Evolutionary conservation across 2,113 vertebrate genomes (phyloP).

Genomic region (Gavialis gangeticus): DNA sequence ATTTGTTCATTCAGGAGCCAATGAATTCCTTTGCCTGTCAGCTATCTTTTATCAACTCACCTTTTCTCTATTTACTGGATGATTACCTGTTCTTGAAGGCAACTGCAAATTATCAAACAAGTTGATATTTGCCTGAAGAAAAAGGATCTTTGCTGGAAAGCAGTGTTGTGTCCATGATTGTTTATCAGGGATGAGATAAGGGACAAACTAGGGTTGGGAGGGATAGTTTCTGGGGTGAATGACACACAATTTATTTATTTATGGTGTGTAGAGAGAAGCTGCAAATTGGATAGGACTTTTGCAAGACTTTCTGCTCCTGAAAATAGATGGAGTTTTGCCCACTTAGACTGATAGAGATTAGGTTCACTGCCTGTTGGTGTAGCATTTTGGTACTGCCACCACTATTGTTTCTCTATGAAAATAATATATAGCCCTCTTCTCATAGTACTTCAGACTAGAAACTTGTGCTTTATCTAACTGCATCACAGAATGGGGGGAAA

Average conservation of each 20-base stretch:
- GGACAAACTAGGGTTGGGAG: background rate
- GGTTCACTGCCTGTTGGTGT: background rate
- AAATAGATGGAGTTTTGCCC: background rate
- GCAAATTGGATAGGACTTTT: background rate
- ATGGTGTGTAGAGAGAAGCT: slow-evolving; percentile 29
- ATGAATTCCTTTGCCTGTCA: slow-evolving; percentile 11
- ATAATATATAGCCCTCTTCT: background rate
- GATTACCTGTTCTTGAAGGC: slow-evolving; percentile 15
- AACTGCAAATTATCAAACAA: background rate
- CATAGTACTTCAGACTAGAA: background rate
- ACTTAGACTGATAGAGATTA: background rate
- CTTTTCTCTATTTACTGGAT: background rate
- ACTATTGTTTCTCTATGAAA: background rate
- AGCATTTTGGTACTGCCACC: background rate
- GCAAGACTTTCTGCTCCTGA: background rate
- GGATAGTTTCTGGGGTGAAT: slow-evolving; percentile 25
- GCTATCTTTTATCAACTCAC: background rate
- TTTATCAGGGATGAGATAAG: background rate
- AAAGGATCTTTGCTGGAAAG: background rate
- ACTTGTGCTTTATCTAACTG: background rate
- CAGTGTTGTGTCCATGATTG: background rate
- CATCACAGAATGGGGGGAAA: background rate
- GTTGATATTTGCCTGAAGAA: slow-evolving; percentile 20
- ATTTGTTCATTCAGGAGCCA: background rate
- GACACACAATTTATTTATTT: background rate